phyloP scores from a whole-genome alignment of 2,888 invertebrate genomes.

The Drepanosiphum platanoidis region DNA sequence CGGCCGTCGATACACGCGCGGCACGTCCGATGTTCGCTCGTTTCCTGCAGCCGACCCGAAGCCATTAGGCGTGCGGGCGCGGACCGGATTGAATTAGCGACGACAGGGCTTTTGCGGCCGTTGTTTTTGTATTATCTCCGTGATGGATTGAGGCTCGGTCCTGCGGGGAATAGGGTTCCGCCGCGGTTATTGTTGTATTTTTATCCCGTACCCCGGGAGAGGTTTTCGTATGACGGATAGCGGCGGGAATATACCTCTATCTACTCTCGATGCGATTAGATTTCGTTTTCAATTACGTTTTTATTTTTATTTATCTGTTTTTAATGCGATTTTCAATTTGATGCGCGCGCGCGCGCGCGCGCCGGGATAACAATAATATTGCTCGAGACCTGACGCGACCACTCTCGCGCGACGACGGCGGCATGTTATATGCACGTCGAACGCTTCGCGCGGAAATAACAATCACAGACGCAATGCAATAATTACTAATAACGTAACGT shows the following conservation, averaged over 20 bases:
- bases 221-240: slow-evolving; percentile 59
- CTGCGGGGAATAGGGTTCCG: slow-evolving; percentile 29
- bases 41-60: slow-evolving; percentile 8
- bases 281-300: slow-evolving; percentile 32
- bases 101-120: slow-evolving; percentile 47
- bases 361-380: neutral
- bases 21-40: neutral
- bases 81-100: slow-evolving; percentile 58
- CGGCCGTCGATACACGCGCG: neutral
- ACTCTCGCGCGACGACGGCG: too few relatives aligned
- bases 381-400: too few relatives aligned
- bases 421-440: too few relatives aligned
- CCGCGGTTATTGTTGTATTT: slow-evolving; percentile 46
- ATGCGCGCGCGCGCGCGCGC: neutral
- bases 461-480: too few relatives aligned
- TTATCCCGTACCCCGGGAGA: slow-evolving; percentile 27
- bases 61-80: slow-evolving; percentile 14
- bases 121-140: slow-evolving; percentile 58
- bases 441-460: too few relatives aligned
- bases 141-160: slow-evolving; percentile 54
- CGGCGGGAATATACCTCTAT: neutral
- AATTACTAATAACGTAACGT: too few relatives aligned
- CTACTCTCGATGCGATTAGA: slow-evolving; percentile 22
- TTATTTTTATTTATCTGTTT: slow-evolving; percentile 5
- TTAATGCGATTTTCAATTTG: neutral